Conservation (phyloP, 2,888 invertebrate species). For the Diarsia dahlii region DNA sequence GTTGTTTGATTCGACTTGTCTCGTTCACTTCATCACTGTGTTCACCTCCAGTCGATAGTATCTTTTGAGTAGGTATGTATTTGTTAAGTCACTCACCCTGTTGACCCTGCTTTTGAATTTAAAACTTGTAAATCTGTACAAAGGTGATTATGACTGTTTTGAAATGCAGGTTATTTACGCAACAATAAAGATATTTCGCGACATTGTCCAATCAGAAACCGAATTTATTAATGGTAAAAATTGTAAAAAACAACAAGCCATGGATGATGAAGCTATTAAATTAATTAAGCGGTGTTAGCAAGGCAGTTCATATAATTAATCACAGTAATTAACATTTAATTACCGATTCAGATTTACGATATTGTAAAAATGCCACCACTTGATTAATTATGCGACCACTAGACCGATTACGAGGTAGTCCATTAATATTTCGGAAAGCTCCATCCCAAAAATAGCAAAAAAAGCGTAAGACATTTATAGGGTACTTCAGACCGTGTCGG, state of each 20-base stretch:
- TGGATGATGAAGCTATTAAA: not conserved
- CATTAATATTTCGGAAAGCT: not conserved
- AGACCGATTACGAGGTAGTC: no score
- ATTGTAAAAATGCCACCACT: not conserved
- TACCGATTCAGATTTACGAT: not conserved
- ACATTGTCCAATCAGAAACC: not conserved
- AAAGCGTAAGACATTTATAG: no score
- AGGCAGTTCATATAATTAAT: not conserved
- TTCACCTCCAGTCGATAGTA: not conserved
- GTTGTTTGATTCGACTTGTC: constrained; percentile 2
- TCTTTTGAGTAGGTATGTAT: not conserved
- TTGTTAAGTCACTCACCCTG: not conserved
- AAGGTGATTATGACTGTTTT: not conserved
- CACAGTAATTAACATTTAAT: not conserved
- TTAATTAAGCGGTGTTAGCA: not conserved
- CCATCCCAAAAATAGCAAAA: not conserved
- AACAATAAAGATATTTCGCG: not conserved
- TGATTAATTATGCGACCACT: not conserved
- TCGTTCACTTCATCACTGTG: not conserved
- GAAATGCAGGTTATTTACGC: not conserved
- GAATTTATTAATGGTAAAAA: no score
- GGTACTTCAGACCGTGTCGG: no score
- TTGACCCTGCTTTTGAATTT: not conserved
- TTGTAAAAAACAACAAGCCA: not conserved
- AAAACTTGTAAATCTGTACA: not conserved